Percentiles rank a stretch among this genome's conserved stretches.
phyloP scores from a whole-genome alignment of 2,888 invertebrate species.

The Dichetophora obliterata region DNA sequence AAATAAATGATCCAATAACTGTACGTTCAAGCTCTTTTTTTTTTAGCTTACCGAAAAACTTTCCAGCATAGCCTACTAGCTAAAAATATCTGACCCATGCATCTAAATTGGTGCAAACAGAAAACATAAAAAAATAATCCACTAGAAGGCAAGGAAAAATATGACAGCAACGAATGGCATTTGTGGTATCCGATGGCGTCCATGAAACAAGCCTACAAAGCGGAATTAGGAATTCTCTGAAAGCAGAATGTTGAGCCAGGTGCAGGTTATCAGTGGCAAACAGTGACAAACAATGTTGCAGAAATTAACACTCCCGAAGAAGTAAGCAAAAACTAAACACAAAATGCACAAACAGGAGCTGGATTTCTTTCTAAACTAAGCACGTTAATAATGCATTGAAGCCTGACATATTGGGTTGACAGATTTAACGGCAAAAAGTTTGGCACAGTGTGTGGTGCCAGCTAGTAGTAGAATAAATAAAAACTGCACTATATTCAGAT shows the following conservation, averaged over 20 bases:
- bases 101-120: too few species aligned
- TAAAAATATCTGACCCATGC: too few species aligned
- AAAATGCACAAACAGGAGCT: conserved; percentile 4
- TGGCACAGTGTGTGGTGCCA: too few species aligned
- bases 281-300: not conserved
- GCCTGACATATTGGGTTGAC: conserved; percentile 17
- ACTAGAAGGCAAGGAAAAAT: not conserved
- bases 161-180: not conserved
- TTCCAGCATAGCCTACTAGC: too few species aligned
- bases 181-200: not conserved
- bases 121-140: not conserved
- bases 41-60: not conserved
- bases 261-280: not conserved
- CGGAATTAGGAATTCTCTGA: not conserved
- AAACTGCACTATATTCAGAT: too few species aligned
- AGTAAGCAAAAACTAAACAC: not conserved
- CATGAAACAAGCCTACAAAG: not conserved
- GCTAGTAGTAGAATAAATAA: too few species aligned
- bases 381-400: conserved; percentile 12
- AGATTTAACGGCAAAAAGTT: not conserved
- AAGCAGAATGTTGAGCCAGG: not conserved
- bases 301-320: not conserved
- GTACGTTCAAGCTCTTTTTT: too few species aligned
- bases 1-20: too few species aligned
- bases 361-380: conserved; percentile 1